Evolutionary conservation across 2,888 invertebrate species (phyloP).

Genomic region (Torymus texanus): DNA sequence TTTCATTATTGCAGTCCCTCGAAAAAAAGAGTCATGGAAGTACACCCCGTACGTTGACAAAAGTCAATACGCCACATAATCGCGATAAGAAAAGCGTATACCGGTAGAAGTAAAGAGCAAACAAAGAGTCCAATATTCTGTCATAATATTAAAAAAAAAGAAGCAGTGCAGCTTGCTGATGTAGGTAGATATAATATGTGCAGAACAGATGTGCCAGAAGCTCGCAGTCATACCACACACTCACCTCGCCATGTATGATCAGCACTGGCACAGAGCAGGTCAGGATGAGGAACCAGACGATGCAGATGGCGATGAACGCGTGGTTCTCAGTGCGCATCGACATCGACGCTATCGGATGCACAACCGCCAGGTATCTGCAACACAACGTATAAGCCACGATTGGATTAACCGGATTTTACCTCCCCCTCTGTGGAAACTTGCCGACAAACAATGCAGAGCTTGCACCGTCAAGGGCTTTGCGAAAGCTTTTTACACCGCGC

Average conservation of each 20-base stretch:
- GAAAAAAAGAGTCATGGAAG: too few species aligned
- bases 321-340: conserved; percentile 88
- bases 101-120: too few species aligned
- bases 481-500: too few species aligned
- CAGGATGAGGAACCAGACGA: conserved; percentile 89
- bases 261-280: conserved; percentile 87
- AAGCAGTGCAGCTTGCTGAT: background rate
- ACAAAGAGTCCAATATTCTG: too few species aligned
- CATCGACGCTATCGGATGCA: conserved; percentile 93
- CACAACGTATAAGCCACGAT: background rate
- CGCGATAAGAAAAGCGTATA: too few species aligned
- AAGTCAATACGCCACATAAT: too few species aligned
- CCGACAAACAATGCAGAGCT: background rate
- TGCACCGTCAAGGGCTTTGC: too few species aligned
- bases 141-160: too few species aligned
- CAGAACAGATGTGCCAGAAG: background rate
- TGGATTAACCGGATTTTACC: conserved; percentile 1
- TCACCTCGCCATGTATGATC: conserved; percentile 85
- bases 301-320: conserved; percentile 85
- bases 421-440: background rate
- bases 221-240: background rate
- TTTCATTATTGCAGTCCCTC: too few species aligned
- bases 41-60: too few species aligned
- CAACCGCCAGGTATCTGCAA: conserved; percentile 88
- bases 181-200: background rate